These are phyloP conservation scores for Baronia brevicornis DNA, from an alignment of 2,888 invertebrate species.

Conservation along the genomic window DNA sequence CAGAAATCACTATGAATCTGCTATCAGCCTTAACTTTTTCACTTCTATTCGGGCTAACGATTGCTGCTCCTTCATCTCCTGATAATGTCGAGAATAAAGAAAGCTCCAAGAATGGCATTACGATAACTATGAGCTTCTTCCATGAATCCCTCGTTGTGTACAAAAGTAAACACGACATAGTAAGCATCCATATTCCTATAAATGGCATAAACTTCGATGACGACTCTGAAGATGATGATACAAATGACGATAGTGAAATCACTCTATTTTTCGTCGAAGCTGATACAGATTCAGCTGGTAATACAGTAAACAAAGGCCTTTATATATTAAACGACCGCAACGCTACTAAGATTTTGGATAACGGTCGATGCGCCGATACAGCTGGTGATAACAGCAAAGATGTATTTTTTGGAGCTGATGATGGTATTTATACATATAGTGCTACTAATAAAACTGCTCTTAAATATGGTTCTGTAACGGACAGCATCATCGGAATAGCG, in stretches of 20 bases:
- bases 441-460: slow-evolving; percentile 15
- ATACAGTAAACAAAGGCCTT: slow-evolving; percentile 16
- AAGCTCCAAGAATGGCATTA: no score
- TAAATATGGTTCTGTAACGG: slow-evolving; percentile 26
- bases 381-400: slow-evolving; percentile 14
- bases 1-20: slow-evolving; percentile 6
- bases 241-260: slow-evolving; percentile 8
- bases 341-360: slow-evolving; percentile 20
- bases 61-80: slow-evolving; percentile 26
- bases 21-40: slow-evolving; percentile 19
- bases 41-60: slow-evolving; percentile 25
- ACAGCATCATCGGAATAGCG: slow-evolving; percentile 25
- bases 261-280: slow-evolving; percentile 26
- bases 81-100: no score
- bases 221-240: no score
- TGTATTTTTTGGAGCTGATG: slow-evolving; percentile 18
- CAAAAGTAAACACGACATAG: no score
- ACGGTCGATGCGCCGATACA: slow-evolving; percentile 18
- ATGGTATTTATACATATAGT: slow-evolving; percentile 21
- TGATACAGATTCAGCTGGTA: slow-evolving; percentile 18
- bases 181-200: no score
- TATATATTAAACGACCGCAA: slow-evolving; percentile 16
- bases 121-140: no score
- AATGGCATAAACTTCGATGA: no score
- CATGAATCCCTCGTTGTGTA: no score